phyloP scores from a whole-genome alignment of 2,113 vertebrate genomes.

The Dryoscopus gambensis region DNA sequence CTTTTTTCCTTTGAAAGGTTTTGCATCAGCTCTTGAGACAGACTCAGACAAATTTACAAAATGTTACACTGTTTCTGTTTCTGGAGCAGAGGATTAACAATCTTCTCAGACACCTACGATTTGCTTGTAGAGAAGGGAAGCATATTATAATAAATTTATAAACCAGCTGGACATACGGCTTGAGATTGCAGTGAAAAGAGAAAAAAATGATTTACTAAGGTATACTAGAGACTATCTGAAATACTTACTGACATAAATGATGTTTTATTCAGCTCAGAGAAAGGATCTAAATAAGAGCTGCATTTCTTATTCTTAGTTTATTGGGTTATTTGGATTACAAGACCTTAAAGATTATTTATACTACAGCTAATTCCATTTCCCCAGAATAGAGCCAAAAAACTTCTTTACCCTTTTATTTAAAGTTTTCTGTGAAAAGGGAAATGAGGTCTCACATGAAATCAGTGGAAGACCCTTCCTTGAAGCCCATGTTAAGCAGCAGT shows the following conservation, averaged over 20 bases:
- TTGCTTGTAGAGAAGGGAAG: background rate
- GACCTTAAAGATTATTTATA: background rate
- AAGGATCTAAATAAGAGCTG: background rate
- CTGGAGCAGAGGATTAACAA: background rate
- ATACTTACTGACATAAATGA: background rate
- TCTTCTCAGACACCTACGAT: background rate
- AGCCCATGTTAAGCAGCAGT: accelerated
- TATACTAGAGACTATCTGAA: background rate
- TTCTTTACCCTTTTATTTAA: background rate
- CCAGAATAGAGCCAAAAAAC: background rate
- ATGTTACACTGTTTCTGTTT: background rate
- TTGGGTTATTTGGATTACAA: background rate
- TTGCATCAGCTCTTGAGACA: background rate
- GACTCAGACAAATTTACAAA: background rate
- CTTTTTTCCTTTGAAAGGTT: background rate
- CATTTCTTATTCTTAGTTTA: background rate
- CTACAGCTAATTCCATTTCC: background rate
- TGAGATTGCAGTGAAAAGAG: background rate
- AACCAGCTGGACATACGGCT: background rate
- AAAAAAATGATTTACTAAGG: background rate
- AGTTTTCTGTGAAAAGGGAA: background rate
- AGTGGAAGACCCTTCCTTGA: background rate
- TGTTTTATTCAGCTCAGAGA: background rate
- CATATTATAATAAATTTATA: background rate
- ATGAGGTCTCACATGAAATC: background rate